These are phyloP conservation scores for Heteractis magnifica DNA, from an alignment of 92 coral and sea anemone species.

Conservation along the genomic window DNA sequence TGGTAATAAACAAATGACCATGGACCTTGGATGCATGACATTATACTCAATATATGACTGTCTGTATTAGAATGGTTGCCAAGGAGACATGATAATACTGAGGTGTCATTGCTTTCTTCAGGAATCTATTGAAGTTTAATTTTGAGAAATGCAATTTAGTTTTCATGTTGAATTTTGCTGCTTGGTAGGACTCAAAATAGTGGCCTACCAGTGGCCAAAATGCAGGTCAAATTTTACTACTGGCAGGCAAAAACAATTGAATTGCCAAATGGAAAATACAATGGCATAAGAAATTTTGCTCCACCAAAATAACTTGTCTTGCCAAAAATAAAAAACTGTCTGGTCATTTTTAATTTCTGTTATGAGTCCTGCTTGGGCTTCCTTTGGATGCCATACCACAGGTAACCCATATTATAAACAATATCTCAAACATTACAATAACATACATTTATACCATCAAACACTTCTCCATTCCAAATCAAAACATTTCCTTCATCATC, in stretches of 20 bases:
- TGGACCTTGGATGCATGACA: conserved; percentile 80
- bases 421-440: not conserved
- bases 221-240: no score
- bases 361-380: not conserved
- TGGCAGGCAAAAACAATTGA: no score
- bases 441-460: conserved; percentile 80
- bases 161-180: no score
- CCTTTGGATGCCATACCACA: not conserved
- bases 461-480: conserved; percentile 97
- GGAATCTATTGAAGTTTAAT: conserved; percentile 10
- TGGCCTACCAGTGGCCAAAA: no score
- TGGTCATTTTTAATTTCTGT: no score
- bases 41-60: conserved; percentile 55
- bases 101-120: conserved; percentile 27
- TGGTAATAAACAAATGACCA: conserved; percentile 96
- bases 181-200: no score
- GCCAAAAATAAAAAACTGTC: no score
- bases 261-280: no score
- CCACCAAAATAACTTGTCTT: no score
- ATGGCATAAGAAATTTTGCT: no score
- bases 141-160: not conserved
- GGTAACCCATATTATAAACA: not conserved
- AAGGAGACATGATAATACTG: conserved; percentile 22
- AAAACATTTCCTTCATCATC: conserved; percentile 74
- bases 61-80: conserved; percentile 5